Conservation (phyloP, 2,888 invertebrate genomes). For the Carpatolechia fugitivella region DNA sequence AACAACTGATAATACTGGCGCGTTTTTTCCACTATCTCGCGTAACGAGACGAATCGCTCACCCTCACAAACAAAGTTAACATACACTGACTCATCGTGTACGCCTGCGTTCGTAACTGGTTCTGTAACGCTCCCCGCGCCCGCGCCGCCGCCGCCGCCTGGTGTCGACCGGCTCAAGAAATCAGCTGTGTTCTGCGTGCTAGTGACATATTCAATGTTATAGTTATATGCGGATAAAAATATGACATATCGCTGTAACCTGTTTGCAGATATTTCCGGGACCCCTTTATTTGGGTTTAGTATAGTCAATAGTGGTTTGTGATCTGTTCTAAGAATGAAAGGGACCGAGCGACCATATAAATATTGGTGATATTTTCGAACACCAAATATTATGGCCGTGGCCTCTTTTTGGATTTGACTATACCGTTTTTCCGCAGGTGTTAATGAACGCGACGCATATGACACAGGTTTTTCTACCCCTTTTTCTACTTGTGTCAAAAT, state of each 20-base stretch:
- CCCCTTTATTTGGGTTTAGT: slow-evolving; percentile 1
- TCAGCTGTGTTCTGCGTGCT: slow-evolving; percentile 9
- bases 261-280: slow-evolving; percentile 12
- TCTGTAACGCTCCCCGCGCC: too few relatives aligned
- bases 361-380: slow-evolving; percentile 7
- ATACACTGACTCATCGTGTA: not conserved
- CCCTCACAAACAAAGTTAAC: slow-evolving; percentile 1
- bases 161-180: not conserved
- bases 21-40: not conserved
- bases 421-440: not conserved
- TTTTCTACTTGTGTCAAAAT: slow-evolving; percentile 1
- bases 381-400: slow-evolving; percentile 11
- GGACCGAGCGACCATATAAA: not conserved
- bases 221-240: slow-evolving; percentile 11
- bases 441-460: slow-evolving; percentile 2
- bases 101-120: not conserved
- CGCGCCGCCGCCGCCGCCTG: too few relatives aligned
- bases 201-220: slow-evolving; percentile 11
- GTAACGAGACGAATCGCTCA: not conserved
- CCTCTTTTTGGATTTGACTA: slow-evolving; percentile 10
- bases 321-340: slow-evolving; percentile 8
- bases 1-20: not conserved
- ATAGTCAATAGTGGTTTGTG: slow-evolving; percentile 14
- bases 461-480: not conserved
- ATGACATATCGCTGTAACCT: slow-evolving; percentile 14